These are phyloP conservation scores for Labrus mixtus DNA, from an alignment of 2,113 vertebrate genomes.

Conservation along the genomic window DNA sequence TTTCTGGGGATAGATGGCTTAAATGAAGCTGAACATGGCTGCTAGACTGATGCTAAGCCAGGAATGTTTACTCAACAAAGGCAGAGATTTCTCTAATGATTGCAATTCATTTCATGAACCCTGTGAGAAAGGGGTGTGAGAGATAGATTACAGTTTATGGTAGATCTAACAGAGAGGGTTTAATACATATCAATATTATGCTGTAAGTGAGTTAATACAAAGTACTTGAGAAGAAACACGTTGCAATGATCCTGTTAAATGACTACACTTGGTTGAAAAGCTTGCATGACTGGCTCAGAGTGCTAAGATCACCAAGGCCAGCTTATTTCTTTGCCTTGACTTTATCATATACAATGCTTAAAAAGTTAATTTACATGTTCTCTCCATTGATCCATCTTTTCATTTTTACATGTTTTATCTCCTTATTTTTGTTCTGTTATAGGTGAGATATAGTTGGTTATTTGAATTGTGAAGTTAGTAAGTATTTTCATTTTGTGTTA, in stretches of 20 bases:
- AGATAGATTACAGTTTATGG: conserved; percentile 39
- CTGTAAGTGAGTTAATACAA: conserved; percentile 32
- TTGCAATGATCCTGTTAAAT: conserved; percentile 9
- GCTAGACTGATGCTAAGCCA: conserved; percentile 51
- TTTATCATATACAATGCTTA: conserved; percentile 63
- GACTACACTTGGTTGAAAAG: conserved; percentile 32
- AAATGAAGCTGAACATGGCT: conserved; percentile 79
- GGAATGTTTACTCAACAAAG: conserved; percentile 65
- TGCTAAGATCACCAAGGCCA: conserved; percentile 1
- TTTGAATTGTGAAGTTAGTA: too few relatives aligned
- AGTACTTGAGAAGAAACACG: conserved; percentile 9
- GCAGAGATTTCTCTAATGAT: conserved; percentile 77
- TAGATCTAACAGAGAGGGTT: conserved; percentile 42
- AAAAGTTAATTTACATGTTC: too few relatives aligned
- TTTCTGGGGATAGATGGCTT: conserved; percentile 73
- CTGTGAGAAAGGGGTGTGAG: conserved; percentile 41
- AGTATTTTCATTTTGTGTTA: too few relatives aligned
- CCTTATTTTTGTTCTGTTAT: too few relatives aligned
- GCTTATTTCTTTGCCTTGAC: neutral
- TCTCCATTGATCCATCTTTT: too few relatives aligned
- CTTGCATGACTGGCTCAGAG: conserved; percentile 26
- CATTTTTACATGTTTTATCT: too few relatives aligned
- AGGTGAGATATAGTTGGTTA: too few relatives aligned
- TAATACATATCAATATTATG: conserved; percentile 48
- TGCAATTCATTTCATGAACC: conserved; percentile 74